Base-by-base conservation (phyloP, 2,113 vertebrate species). In the Engystomops pustulosus region DNA sequence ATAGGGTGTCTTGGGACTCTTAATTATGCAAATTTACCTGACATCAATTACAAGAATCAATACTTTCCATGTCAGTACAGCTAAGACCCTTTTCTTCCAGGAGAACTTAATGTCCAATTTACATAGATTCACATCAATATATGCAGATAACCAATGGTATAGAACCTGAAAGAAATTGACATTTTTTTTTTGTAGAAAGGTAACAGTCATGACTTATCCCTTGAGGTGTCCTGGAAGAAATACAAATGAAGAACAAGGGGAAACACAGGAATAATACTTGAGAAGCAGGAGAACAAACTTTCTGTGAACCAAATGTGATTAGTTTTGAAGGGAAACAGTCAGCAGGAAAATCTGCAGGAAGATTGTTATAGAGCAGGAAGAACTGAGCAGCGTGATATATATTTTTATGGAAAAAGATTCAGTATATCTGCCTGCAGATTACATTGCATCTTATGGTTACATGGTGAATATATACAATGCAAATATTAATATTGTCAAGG, bases 41-140 rank as follows among this genome's bases (percentile, higher is more conserved):
- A 67, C 6, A 67, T 67, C 62, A 20, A 36, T 67, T 20, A 67
- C 32, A 36, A 36, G 20, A 67, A 67, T 36, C 62, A 36, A 67
- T 67, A 67, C 62, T 67, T 67, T 67, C 30, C 62, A 67, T 34
- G 62, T 67, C 62, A 36, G 62, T 67, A 34, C 0, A 20, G 62
- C 30, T 36, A 36, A 67, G 15, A 34, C 6, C 30, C 30, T 36
- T 67, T 30, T 67, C 32, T 34, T 36, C 17, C 62, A 36, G 15
- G 23, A 58, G 2, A 14, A 67, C 62, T 67, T 36, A 67, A 36
- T 65, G 27, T 5, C 30, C 32, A 18, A 65, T 65, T 65, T 34
- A 65, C 60, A 32, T 65, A 65, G 27, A 1, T 32, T 32, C 27
- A 65, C 27, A 32, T 65, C 60, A 65, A 34, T 32, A 65, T 32